Conservation (phyloP, 1,140 invertebrate species). For the Sycobia sp. region DNA sequence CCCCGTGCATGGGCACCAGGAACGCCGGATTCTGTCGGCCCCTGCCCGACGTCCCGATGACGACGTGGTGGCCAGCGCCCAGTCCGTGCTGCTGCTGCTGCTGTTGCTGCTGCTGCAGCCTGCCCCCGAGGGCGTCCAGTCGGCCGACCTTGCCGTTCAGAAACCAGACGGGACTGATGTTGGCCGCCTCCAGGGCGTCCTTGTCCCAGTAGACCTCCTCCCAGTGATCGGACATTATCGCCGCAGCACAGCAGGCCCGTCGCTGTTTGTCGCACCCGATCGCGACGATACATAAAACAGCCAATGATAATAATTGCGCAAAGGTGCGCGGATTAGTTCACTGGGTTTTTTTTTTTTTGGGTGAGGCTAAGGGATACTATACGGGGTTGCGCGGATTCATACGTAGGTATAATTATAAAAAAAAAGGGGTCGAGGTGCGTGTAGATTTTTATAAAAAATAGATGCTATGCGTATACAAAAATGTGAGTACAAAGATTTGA, state of each 20-base stretch:
- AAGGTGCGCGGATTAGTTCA: too few relatives aligned
- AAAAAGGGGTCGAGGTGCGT: too few relatives aligned
- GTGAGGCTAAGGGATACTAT: too few relatives aligned
- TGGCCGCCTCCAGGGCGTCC: conserved; percentile 56
- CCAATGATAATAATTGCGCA: too few relatives aligned
- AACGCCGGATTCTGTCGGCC: conserved; percentile 61
- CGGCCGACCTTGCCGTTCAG: conserved; percentile 53
- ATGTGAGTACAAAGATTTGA: too few relatives aligned
- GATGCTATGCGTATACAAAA: too few relatives aligned
- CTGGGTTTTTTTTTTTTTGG: too few relatives aligned
- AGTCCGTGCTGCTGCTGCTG: conserved; percentile 37
- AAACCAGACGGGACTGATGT: conserved; percentile 52
- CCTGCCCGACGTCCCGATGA: conserved; percentile 15
- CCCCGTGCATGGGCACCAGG: conserved; percentile 82
- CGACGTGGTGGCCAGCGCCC: not conserved
- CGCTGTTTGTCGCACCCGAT: conserved; percentile 58
- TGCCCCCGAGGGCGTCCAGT: conserved; percentile 27
- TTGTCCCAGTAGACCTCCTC: conserved; percentile 80
- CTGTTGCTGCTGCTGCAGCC: too few relatives aligned
- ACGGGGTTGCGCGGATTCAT: too few relatives aligned
- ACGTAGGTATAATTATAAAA: too few relatives aligned
- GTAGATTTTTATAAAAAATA: too few relatives aligned
- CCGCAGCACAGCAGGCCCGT: conserved; percentile 79
- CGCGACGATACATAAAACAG: too few relatives aligned
- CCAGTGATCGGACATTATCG: conserved; percentile 87